Percentiles rank a stretch among this genome's conserved stretches.
These are phyloP conservation scores for Danionella dracula DNA, from an alignment of 2,797 vertebrate species.

Conservation along the genomic window DNA sequence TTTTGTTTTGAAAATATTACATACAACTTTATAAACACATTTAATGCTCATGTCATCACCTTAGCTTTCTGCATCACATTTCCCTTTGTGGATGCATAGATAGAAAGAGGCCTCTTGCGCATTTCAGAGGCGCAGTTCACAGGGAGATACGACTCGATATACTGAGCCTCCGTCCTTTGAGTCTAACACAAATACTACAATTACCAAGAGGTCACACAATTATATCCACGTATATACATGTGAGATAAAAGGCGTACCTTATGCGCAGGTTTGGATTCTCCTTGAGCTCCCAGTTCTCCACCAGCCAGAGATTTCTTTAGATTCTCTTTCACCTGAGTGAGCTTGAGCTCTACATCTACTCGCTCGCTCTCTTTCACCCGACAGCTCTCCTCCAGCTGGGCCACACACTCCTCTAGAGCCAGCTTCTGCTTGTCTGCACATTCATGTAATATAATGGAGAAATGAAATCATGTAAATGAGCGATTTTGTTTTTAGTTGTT, in stretches of 20 bases:
- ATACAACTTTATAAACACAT: no score
- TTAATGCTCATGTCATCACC: constrained; percentile 60
- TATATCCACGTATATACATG: no score
- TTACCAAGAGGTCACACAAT: no score
- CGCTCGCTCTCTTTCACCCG: constrained; percentile 81
- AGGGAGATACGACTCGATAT: constrained; percentile 71
- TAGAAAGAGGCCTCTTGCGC: constrained; percentile 81
- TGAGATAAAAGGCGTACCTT: constrained; percentile 58
- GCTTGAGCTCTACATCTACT: constrained; percentile 86
- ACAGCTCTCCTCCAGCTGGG: constrained; percentile 78
- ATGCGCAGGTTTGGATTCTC: constrained; percentile 63
- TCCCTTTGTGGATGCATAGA: constrained; percentile 79
- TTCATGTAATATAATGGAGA: no score
- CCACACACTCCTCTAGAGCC: constrained; percentile 72
- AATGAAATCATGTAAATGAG: no score
- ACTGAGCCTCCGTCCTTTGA: constrained; percentile 55
- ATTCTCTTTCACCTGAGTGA: constrained; percentile 88
- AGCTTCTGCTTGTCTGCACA: constrained; percentile 63
- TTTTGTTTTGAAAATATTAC: no score
- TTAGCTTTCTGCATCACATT: constrained; percentile 93
- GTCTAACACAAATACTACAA: no score
- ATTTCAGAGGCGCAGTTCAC: constrained; percentile 87
- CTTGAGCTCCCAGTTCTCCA: constrained; percentile 77
- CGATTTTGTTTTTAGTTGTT: no score
- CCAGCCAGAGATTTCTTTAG: constrained; percentile 89